Conservation (phyloP, 2,888 invertebrate genomes). For the Sialis lutaria region DNA sequence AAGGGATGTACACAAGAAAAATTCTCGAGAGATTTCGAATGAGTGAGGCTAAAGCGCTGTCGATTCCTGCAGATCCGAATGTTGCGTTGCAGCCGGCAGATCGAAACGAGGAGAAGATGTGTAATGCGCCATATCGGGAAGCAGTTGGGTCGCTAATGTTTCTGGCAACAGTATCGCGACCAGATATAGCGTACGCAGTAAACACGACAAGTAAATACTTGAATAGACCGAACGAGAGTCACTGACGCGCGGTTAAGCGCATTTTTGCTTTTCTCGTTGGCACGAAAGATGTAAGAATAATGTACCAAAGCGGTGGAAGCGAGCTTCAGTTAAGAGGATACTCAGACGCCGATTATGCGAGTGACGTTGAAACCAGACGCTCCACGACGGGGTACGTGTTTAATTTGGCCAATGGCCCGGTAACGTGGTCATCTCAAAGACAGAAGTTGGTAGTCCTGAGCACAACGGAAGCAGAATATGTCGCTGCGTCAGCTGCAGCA, state of each 20-base stretch:
- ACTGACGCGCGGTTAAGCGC: constrained; percentile 7
- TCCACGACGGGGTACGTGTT: constrained; percentile 11
- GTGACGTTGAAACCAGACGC: constrained; percentile 3
- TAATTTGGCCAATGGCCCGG: constrained; percentile 10
- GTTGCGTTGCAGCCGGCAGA: not conserved
- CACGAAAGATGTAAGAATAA: constrained; percentile 7
- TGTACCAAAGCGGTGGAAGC: constrained; percentile 6
- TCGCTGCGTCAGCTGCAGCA: constrained; percentile 11
- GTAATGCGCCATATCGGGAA: constrained; percentile 2
- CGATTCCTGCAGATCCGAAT: constrained; percentile 6
- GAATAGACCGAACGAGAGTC: not conserved
- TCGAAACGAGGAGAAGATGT: not conserved
- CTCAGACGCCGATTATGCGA: constrained; percentile 5
- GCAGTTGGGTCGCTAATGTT: constrained; percentile 4
- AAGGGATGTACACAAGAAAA: constrained; percentile 1
- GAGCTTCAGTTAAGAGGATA: constrained; percentile 4
- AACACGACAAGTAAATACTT: constrained; percentile 4
- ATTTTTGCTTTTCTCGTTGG: constrained; percentile 12
- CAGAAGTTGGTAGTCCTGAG: constrained; percentile 13
- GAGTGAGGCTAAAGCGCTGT: constrained; percentile 3
- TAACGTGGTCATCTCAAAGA: constrained; percentile 15
- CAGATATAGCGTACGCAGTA: constrained; percentile 5
- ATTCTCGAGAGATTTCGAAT: constrained; percentile 4
- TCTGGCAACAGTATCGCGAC: constrained; percentile 3
- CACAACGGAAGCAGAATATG: constrained; percentile 15